Evolutionary conservation across 2,113 vertebrate genomes (phyloP).

Genomic region (Rafetus swinhoei): DNA sequence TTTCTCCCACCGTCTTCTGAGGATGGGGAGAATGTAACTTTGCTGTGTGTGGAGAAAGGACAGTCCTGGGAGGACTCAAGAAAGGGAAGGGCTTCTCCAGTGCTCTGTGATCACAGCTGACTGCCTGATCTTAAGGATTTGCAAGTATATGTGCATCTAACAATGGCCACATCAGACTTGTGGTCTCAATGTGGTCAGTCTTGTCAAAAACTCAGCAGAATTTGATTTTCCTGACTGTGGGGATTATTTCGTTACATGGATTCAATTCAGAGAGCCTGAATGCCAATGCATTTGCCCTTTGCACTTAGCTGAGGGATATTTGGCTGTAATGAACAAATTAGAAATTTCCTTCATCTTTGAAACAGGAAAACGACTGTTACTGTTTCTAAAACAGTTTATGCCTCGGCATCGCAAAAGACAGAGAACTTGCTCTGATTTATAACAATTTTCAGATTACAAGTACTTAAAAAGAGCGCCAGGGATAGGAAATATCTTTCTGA

Average conservation of each 20-base stretch:
- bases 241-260: not conserved
- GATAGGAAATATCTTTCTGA: not conserved
- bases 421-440: fast-evolving
- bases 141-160: not conserved
- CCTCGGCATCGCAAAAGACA: not conserved
- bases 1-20: not conserved
- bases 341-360: too few relatives aligned
- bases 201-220: not conserved
- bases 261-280: too few relatives aligned
- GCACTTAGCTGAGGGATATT: too few relatives aligned
- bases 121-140: not conserved
- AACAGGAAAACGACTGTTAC: not conserved
- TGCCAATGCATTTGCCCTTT: too few relatives aligned
- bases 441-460: not conserved
- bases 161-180: not conserved
- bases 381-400: not conserved
- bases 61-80: not conserved
- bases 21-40: fast-evolving
- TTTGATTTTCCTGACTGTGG: not conserved
- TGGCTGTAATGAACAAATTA: too few relatives aligned
- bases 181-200: not conserved
- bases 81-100: not conserved
- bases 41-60: fast-evolving
- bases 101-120: not conserved
- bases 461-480: not conserved